phyloP scores from a whole-genome alignment of 2,113 vertebrate genomes.

The Thermophis baileyi region DNA sequence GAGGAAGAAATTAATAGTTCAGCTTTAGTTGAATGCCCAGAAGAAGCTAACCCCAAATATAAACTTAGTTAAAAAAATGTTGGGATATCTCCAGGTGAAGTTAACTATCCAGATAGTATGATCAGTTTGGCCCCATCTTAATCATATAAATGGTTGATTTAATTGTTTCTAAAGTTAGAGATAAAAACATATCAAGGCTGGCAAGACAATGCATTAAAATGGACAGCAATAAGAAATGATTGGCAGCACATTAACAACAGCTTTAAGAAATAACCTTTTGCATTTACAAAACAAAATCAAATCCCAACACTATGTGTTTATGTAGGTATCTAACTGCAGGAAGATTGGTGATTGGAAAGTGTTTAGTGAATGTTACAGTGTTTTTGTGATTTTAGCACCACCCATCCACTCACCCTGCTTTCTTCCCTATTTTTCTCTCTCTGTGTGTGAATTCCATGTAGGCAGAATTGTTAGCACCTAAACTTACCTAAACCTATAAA shows the following conservation, averaged over 20 bases:
- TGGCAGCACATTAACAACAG: neutral
- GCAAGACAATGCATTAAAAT: neutral
- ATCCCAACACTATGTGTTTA: neutral
- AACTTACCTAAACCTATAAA: neutral
- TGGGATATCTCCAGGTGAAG: neutral
- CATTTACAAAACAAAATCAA: neutral
- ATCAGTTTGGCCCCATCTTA: neutral
- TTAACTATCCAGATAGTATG: neutral
- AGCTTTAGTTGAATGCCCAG: neutral
- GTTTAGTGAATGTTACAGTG: neutral
- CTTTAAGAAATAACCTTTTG: neutral
- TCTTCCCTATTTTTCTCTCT: neutral
- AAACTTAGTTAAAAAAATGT: neutral
- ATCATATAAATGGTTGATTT: too few relatives aligned
- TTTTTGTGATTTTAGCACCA: neutral
- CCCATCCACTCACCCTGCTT: neutral
- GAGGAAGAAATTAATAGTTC: neutral
- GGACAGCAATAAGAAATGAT: neutral
- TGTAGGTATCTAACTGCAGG: neutral
- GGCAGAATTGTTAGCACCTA: neutral
- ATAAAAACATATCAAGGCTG: neutral
- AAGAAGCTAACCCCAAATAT: neutral
- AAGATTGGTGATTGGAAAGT: neutral
- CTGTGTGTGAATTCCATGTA: neutral
- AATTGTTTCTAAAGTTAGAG: neutral